phyloP scores from a whole-genome alignment of 2,113 vertebrate species.

The Cinclus cinclus region DNA sequence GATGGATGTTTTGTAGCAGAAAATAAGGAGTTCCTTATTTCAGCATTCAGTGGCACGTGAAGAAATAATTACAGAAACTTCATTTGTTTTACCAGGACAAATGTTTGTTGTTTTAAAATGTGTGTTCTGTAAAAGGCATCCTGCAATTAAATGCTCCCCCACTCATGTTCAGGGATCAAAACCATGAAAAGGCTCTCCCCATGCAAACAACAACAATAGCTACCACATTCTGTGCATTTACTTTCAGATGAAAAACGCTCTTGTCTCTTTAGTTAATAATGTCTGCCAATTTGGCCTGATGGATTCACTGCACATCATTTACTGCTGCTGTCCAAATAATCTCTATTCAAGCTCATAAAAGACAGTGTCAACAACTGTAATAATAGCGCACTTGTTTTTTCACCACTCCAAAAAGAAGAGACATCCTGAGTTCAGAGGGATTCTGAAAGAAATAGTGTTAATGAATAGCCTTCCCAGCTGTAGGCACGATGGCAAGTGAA shows the following conservation, averaged over 20 bases:
- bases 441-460: constrained; percentile 53
- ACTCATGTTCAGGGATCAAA: background rate
- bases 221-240: background rate
- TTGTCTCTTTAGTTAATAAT: constrained; percentile 22
- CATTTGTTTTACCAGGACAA: constrained; percentile 23
- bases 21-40: constrained; percentile 17
- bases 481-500: background rate
- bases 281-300: constrained; percentile 54
- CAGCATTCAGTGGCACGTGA: background rate
- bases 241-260: constrained; percentile 48
- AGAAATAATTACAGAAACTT: constrained; percentile 15
- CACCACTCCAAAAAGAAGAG: constrained; percentile 38
- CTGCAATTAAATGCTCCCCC: background rate
- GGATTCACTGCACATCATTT: constrained; percentile 51
- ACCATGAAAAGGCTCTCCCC: background rate
- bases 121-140: background rate
- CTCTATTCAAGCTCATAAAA: constrained; percentile 41
- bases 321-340: constrained; percentile 47
- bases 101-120: constrained; percentile 17
- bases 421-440: constrained; percentile 41
- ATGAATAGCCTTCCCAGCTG: constrained; percentile 48
- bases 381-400: constrained; percentile 42
- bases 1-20: background rate
- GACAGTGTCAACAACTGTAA: constrained; percentile 43
- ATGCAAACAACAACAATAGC: constrained; percentile 33